Evolutionary conservation across 2,888 invertebrate genomes (phyloP), one percentile per base, ranked within the genome.

Genomic region (Thera britannica): DNA sequence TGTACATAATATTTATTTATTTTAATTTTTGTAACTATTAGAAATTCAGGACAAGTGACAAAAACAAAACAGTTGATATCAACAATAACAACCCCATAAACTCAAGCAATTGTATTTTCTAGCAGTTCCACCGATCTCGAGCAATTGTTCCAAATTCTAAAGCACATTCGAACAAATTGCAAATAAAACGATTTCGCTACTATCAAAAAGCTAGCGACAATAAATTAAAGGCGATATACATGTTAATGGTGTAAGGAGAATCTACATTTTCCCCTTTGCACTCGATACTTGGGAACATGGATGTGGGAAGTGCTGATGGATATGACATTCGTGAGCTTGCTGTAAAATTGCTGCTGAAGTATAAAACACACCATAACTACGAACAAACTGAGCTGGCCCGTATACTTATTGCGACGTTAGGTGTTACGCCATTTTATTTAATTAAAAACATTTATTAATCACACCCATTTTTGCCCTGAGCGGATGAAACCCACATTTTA

Each of bases 221-320:
- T 90, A 90, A 90, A 89, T 90, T 90, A 88, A 85, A 82, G 86
- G 85, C 83, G 86, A 90, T 91, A 90, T 90, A 87, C 88, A 90
- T 90, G 91, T 87, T 91, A 91, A 91, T 89, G 87, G 87, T 81
- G 80, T 84, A 83, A 87, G 85, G 85, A 86, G 86, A 90, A 88
- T 89, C 84, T 89, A 88, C 86, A 82, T 87, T 85, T 83, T 86
- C 87, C 90, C 88, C 86, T 86, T 84, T 83, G 79, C 79, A 77
- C 70, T 79, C 75, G 74, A 75, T 77, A 80, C 79, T 83, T 78
- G 67, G 74, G 36, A 72, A n/a, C 41, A 44, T 41, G 9, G 58
- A 75, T 71, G 60, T 63, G 44, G 48, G 55, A 69, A 52, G 3
- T 12, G 41, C 12, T 2, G 2, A 59, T 79, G 78, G 83, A 86